Evolutionary conservation across 2,113 vertebrate genomes (phyloP).

Genomic region (Ochotona princeps): DNA sequence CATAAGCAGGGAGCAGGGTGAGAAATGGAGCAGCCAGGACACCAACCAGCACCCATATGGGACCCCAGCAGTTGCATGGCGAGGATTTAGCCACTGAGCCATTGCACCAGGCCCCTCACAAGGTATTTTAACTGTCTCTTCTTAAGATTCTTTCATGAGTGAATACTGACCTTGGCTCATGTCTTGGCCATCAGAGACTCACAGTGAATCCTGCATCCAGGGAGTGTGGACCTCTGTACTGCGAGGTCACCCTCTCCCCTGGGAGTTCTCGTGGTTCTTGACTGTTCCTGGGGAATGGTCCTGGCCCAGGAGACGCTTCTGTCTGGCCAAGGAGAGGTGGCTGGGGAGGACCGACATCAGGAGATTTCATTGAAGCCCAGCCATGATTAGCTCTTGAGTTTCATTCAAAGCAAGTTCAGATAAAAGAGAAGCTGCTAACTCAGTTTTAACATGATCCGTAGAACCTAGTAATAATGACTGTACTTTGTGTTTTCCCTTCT

Average conservation of each 20-base stretch:
- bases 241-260: rapidly evolving
- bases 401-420: not conserved
- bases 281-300: not conserved
- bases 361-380: too few relatives aligned
- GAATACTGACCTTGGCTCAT: not conserved
- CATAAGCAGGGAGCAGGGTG: too few relatives aligned
- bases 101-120: too few relatives aligned
- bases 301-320: rapidly evolving
- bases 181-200: not conserved
- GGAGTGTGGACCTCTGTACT: not conserved
- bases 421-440: not conserved
- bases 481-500: not conserved
- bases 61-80: too few relatives aligned
- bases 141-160: not conserved
- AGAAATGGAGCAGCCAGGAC: too few relatives aligned
- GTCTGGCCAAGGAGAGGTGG: rapidly evolving
- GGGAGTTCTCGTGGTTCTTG: not conserved
- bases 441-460: not conserved
- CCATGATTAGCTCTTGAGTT: not conserved
- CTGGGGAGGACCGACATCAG: rapidly evolving
- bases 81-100: too few relatives aligned
- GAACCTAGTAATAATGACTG: not conserved
- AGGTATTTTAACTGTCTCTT: not conserved
- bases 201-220: not conserved
- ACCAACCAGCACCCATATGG: too few relatives aligned